Evolutionary conservation across 2,113 vertebrate genomes (phyloP).

Genomic region (Xenopus tropicalis): DNA sequence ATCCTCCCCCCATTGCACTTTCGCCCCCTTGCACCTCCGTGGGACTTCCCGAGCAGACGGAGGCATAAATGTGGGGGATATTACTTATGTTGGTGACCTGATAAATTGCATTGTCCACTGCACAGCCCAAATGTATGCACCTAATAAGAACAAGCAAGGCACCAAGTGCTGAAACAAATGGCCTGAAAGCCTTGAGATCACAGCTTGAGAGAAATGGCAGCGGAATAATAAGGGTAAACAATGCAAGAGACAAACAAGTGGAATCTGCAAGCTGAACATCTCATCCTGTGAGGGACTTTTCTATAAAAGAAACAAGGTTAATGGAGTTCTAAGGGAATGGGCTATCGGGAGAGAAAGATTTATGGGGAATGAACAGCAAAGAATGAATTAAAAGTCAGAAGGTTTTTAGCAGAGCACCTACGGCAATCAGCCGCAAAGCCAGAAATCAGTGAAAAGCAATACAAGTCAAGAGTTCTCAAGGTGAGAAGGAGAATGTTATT

Average conservation of each 20-base stretch:
- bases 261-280: background rate
- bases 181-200: background rate
- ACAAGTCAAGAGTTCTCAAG: conserved; percentile 3
- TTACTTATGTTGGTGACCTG: no score
- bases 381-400: conserved; percentile 2
- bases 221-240: background rate
- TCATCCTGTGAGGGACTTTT: background rate
- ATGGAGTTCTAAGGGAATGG: background rate
- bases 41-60: no score
- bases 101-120: no score
- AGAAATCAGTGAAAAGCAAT: background rate
- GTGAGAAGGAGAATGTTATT: conserved; percentile 4
- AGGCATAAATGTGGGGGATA: no score
- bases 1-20: no score
- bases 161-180: background rate
- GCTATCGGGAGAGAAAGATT: background rate
- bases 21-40: no score
- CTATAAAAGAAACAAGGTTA: background rate
- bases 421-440: background rate
- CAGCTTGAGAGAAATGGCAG: background rate
- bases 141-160: background rate
- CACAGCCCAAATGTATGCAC: background rate
- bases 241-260: background rate
- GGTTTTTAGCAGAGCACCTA: background rate
- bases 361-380: background rate